phyloP scores from a whole-genome alignment of 2,888 invertebrate species.

The Papilio demoleus region DNA sequence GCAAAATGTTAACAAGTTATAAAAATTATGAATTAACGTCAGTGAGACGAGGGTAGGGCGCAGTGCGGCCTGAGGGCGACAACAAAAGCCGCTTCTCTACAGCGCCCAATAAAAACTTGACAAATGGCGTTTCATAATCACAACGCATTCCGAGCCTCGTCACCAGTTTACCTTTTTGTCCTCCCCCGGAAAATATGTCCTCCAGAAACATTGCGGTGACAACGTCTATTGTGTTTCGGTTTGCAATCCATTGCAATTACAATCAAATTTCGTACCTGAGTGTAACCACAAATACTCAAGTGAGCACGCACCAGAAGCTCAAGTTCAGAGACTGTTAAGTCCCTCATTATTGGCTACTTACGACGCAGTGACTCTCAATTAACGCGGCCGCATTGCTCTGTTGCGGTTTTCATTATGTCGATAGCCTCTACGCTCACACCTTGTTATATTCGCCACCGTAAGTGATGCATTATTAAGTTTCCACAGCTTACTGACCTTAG shows the following conservation, averaged over 20 bases:
- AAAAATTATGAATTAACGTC: slow-evolving; percentile 81
- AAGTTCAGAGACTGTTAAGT: slow-evolving; percentile 5
- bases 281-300: slow-evolving; percentile 11
- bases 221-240: slow-evolving; percentile 28
- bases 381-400: slow-evolving; percentile 36
- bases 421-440: slow-evolving; percentile 15
- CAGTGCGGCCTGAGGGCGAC: slow-evolving; percentile 52
- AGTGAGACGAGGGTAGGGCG: slow-evolving; percentile 69
- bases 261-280: neutral
- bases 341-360: slow-evolving; percentile 42
- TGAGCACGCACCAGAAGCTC: slow-evolving; percentile 1
- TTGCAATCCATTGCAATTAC: slow-evolving; percentile 12
- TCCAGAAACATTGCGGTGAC: slow-evolving; percentile 54
- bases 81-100: slow-evolving; percentile 74
- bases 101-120: slow-evolving; percentile 83
- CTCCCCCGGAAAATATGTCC: slow-evolving; percentile 68
- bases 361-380: slow-evolving; percentile 44
- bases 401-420: slow-evolving; percentile 36
- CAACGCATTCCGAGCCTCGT: slow-evolving; percentile 77
- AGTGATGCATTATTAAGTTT: slow-evolving; percentile 26
- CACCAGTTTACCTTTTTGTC: slow-evolving; percentile 69
- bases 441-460: slow-evolving; percentile 13
- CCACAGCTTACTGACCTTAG: neutral
- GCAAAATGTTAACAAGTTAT: slow-evolving; percentile 77
- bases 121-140: slow-evolving; percentile 83